Evolutionary conservation across 2,888 invertebrate genomes (phyloP).

Genomic region (Cerastoderma edule): DNA sequence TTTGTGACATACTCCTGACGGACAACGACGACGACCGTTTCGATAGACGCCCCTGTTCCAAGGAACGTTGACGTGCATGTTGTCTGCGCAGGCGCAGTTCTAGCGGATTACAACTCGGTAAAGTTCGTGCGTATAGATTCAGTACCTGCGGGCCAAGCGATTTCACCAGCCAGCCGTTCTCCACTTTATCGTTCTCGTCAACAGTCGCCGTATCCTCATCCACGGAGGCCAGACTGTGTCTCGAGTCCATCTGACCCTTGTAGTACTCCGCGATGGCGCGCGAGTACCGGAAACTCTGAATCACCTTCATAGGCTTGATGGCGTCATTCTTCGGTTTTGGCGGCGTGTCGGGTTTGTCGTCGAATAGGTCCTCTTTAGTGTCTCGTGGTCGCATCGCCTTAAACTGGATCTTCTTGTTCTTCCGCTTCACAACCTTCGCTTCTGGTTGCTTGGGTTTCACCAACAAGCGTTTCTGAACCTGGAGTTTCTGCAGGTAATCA

Average conservation of each 20-base stretch:
- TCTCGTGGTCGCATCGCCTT: constrained; percentile 27
- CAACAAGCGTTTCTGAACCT: constrained; percentile 25
- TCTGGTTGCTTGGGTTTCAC: constrained; percentile 32
- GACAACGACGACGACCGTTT: constrained; percentile 8
- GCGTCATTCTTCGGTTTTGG: constrained; percentile 29
- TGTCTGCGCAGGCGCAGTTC: constrained; percentile 48
- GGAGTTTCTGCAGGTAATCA: constrained; percentile 42
- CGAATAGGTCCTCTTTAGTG: constrained; percentile 32
- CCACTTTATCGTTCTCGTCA: constrained; percentile 33
- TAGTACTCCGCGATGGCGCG: constrained; percentile 53
- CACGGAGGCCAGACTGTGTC: constrained; percentile 9
- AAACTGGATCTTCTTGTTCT: constrained; percentile 32
- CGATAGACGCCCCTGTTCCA: constrained; percentile 18
- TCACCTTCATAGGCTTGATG: constrained; percentile 34
- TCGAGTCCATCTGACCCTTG: constrained; percentile 28
- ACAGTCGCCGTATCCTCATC: background rate
- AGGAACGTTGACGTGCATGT: constrained; percentile 35
- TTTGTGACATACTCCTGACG: constrained; percentile 7
- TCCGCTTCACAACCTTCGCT: constrained; percentile 26
- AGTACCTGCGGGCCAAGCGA: constrained; percentile 42
- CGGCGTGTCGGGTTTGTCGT: constrained; percentile 30
- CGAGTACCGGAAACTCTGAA: constrained; percentile 53
- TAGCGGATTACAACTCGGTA: constrained; percentile 56
- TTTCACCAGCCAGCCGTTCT: constrained; percentile 54
- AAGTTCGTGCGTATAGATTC: constrained; percentile 42